Evolutionary conservation across 2,113 vertebrate genomes (phyloP).

Genomic region (Heterochromis multidens): DNA sequence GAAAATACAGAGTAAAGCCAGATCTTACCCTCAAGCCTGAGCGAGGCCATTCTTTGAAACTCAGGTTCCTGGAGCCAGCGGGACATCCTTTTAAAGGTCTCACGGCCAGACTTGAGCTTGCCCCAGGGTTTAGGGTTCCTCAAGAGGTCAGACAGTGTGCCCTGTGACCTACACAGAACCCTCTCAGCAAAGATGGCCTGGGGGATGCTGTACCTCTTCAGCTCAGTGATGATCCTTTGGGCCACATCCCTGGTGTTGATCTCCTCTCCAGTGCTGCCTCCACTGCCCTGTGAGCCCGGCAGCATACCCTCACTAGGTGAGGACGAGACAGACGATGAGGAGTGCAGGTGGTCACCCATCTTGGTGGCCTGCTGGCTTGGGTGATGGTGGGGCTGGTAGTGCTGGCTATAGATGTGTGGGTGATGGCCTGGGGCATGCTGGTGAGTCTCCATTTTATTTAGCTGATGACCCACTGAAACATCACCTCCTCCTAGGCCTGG

Average conservation of each 20-base stretch:
- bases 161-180: constrained; percentile 84
- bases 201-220: constrained; percentile 86
- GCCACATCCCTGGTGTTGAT: constrained; percentile 86
- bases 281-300: constrained; percentile 51
- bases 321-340: constrained; percentile 60
- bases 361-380: constrained; percentile 72
- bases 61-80: constrained; percentile 85
- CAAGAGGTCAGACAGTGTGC: constrained; percentile 83
- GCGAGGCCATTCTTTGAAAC: constrained; percentile 84
- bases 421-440: constrained; percentile 71
- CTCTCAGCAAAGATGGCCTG: constrained; percentile 85
- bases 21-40: constrained; percentile 84
- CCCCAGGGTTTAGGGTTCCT: constrained; percentile 87
- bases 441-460: constrained; percentile 77
- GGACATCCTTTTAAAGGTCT: constrained; percentile 88
- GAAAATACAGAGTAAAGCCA: constrained; percentile 44
- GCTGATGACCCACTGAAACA: constrained; percentile 68
- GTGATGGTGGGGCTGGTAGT: constrained; percentile 76
- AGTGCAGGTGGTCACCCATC: constrained; percentile 71
- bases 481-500: constrained; percentile 67
- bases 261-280: constrained; percentile 70
- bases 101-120: constrained; percentile 85
- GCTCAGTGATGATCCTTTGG: constrained; percentile 83
- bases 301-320: constrained; percentile 71
- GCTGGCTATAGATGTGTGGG: constrained; percentile 77